These are phyloP conservation scores for Leistus spinibarbis DNA, from an alignment of 2,888 invertebrate species.

Conservation along the genomic window DNA sequence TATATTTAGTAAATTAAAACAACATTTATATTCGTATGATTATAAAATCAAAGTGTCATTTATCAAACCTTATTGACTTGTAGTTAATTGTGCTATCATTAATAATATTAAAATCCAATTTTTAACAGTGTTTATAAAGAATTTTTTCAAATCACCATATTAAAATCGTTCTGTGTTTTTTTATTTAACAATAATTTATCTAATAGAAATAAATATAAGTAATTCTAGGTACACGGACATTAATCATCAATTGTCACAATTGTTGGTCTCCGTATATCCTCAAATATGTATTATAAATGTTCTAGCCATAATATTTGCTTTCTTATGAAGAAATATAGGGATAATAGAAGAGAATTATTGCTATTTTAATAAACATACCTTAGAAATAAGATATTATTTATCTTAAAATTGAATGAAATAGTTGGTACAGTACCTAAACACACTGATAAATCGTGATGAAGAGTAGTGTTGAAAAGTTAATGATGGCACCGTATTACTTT, in stretches of 20 bases:
- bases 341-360: too few relatives aligned
- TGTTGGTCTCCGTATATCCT: too few relatives aligned
- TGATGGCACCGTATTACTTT: not conserved
- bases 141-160: too few relatives aligned
- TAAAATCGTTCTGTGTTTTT: too few relatives aligned
- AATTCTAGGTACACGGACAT: too few relatives aligned
- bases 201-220: too few relatives aligned
- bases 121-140: not conserved
- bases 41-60: slow-evolving; percentile 25
- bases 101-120: not conserved
- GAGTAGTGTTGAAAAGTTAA: not conserved
- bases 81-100: not conserved
- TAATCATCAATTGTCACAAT: too few relatives aligned
- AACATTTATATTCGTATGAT: slow-evolving; percentile 33
- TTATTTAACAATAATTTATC: too few relatives aligned
- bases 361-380: too few relatives aligned
- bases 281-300: too few relatives aligned
- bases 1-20: slow-evolving; percentile 23
- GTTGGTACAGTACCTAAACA: not conserved
- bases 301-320: too few relatives aligned
- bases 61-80: slow-evolving; percentile 16
- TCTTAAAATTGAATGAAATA: not conserved
- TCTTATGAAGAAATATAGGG: too few relatives aligned
- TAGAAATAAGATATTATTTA: not conserved
- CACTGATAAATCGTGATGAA: not conserved